phyloP scores from a whole-genome alignment of 2,113 vertebrate species.

The Poeciliopsis occidentalis region DNA sequence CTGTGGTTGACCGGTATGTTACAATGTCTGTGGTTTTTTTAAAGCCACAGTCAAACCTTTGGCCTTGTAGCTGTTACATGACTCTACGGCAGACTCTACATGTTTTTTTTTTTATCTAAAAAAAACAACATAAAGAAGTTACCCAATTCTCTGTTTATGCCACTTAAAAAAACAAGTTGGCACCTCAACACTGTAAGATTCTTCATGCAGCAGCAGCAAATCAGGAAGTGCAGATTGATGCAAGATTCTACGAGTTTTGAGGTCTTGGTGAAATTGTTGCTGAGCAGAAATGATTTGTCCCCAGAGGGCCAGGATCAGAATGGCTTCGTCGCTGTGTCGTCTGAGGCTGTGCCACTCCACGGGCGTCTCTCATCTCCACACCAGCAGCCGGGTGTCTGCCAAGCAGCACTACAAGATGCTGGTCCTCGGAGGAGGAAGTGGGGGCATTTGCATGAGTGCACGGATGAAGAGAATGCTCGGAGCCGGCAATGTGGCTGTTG shows the following conservation, averaged over 20 bases:
- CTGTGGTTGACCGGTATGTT: no score
- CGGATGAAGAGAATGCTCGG: conserved; percentile 93
- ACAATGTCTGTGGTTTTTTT: neutral
- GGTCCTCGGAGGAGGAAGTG: conserved; percentile 91
- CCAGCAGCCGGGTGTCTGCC: conserved; percentile 65
- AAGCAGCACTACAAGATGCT: conserved; percentile 90
- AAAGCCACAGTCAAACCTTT: neutral
- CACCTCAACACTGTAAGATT: neutral
- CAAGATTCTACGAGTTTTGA: neutral
- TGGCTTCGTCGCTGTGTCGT: conserved; percentile 56
- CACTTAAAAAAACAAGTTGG: neutral
- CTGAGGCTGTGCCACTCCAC: conserved; percentile 34
- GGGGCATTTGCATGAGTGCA: conserved; percentile 92
- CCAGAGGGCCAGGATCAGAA: conserved; percentile 25
- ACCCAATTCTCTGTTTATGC: neutral
- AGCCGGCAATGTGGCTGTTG: conserved; percentile 88
- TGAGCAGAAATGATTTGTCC: neutral
- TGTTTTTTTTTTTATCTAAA: neutral
- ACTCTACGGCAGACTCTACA: neutral
- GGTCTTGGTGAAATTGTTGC: neutral
- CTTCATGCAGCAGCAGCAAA: neutral
- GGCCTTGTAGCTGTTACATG: neutral
- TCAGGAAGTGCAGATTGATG: neutral
- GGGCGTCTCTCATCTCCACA: conserved; percentile 56
- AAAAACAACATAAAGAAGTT: neutral